Evolutionary conservation across 2,888 invertebrate species (phyloP).

Genomic region (Caenorhabditis japonica): DNA sequence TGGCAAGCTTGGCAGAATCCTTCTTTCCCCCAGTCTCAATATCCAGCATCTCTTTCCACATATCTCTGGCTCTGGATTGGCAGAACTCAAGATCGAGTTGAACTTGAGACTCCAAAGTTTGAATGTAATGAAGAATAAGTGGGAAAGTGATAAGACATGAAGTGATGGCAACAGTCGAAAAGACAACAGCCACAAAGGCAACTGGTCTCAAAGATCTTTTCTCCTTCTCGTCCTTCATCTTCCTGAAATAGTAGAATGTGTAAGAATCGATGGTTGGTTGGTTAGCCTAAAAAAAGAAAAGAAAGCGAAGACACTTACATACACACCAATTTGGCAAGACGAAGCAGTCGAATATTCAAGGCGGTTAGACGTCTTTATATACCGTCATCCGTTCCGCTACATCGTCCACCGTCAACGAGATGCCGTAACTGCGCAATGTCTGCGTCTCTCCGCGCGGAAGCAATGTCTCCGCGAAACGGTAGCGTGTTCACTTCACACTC

Average conservation of each 20-base stretch:
- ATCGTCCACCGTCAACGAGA: slow-evolving; percentile 35
- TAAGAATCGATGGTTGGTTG: background rate
- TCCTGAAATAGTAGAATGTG: slow-evolving; percentile 18
- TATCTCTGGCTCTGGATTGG: slow-evolving; percentile 76
- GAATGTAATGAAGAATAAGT: slow-evolving; percentile 75
- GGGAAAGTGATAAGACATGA: slow-evolving; percentile 76
- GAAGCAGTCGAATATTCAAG: slow-evolving; percentile 36
- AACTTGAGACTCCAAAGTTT: slow-evolving; percentile 75
- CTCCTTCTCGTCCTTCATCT: slow-evolving; percentile 55
- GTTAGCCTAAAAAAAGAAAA: background rate
- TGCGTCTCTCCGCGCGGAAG: slow-evolving; percentile 32
- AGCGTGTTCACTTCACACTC: slow-evolving; percentile 51
- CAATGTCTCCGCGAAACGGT: slow-evolving; percentile 41
- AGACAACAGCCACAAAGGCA: slow-evolving; percentile 76
- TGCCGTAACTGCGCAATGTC: slow-evolving; percentile 29
- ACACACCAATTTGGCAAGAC: slow-evolving; percentile 46
- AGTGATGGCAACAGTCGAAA: slow-evolving; percentile 72
- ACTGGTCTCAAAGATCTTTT: slow-evolving; percentile 70
- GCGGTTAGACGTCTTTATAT: slow-evolving; percentile 29
- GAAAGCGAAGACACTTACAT: slow-evolving; percentile 30
- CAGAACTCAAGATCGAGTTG: slow-evolving; percentile 76
- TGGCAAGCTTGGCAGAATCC: slow-evolving; percentile 70
- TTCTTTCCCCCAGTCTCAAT: slow-evolving; percentile 72
- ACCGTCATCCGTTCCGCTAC: slow-evolving; percentile 48
- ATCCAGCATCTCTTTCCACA: slow-evolving; percentile 77